These are phyloP conservation scores for Dryoscopus gambensis DNA, from an alignment of 2,113 vertebrate species.

Conservation along the genomic window DNA sequence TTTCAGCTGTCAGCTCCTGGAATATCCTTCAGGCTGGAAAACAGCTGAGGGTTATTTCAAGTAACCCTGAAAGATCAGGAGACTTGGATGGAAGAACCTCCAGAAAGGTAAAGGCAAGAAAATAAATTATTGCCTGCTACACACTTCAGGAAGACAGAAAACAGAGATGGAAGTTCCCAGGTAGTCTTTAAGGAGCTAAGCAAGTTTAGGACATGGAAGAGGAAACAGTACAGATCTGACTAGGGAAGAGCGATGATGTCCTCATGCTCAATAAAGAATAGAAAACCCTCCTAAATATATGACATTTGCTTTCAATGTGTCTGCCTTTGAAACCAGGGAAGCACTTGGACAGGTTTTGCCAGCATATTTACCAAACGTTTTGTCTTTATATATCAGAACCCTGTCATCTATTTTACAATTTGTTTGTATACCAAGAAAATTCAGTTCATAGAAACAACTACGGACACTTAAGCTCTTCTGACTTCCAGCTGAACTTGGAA, in stretches of 20 bases:
- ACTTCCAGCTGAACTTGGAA: neutral
- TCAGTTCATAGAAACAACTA: neutral
- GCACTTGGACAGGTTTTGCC: neutral
- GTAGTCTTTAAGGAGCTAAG: neutral
- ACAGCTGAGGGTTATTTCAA: slow-evolving; percentile 67
- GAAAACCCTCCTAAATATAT: neutral
- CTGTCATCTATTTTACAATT: neutral
- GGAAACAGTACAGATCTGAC: neutral
- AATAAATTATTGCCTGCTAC: neutral
- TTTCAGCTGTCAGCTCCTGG: slow-evolving; percentile 61
- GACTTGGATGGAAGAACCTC: slow-evolving; percentile 12
- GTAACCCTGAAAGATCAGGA: slow-evolving; percentile 46
- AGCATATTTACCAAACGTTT: neutral
- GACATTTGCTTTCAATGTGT: neutral
- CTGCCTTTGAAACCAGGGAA: neutral
- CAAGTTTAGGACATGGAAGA: neutral
- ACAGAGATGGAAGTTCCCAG: neutral
- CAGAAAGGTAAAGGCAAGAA: slow-evolving; percentile 37
- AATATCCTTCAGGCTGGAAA: slow-evolving; percentile 47
- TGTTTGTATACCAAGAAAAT: neutral
- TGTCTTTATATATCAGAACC: neutral
- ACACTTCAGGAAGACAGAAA: neutral
- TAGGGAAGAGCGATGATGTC: neutral
- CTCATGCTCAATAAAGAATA: neutral
- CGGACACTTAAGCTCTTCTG: neutral